phyloP scores from a whole-genome alignment of 2,888 invertebrate species.

The Xylota sylvarum region DNA sequence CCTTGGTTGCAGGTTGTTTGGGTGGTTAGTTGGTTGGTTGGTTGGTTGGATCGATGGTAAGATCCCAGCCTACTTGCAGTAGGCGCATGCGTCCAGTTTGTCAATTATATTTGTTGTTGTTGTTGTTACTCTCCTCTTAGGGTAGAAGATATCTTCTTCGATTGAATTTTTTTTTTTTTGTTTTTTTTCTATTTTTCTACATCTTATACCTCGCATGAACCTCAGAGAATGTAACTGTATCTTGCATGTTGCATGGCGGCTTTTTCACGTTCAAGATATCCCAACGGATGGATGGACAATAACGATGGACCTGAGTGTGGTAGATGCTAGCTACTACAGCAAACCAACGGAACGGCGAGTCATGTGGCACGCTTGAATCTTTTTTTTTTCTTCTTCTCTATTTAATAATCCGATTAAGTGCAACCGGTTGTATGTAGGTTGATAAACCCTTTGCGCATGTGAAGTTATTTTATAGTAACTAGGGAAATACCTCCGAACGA shows the following conservation, averaged over 20 bases:
- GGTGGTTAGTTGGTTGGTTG: conserved; percentile 68
- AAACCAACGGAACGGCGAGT: conserved; percentile 71
- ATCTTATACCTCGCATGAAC: conserved; percentile 65
- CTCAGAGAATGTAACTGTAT: conserved; percentile 76
- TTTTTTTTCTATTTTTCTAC: conserved; percentile 34
- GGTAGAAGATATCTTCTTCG: conserved; percentile 72
- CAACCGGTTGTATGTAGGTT: conserved; percentile 77
- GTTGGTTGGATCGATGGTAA: conserved; percentile 52
- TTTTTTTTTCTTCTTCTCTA: conserved; percentile 44
- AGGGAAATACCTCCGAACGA: conserved; percentile 59
- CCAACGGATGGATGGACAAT: conserved; percentile 71
- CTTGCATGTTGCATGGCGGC: conserved; percentile 76
- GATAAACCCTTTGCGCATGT: conserved; percentile 77
- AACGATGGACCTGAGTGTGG: conserved; percentile 70
- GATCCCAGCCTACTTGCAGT: conserved; percentile 53
- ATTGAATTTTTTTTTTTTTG: conserved; percentile 46
- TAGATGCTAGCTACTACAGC: conserved; percentile 50
- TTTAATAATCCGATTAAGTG: conserved; percentile 77
- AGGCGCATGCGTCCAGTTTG: conserved; percentile 77
- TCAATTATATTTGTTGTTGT: conserved; percentile 67
- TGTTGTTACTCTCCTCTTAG: conserved; percentile 46
- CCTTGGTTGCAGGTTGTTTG: conserved; percentile 77
- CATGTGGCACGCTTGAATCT: conserved; percentile 75
- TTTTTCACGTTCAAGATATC: conserved; percentile 69
- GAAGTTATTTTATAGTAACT: conserved; percentile 69